Evolutionary conservation across 1,140 invertebrate genomes (phyloP).

Genomic region (Drosophila erecta): DNA sequence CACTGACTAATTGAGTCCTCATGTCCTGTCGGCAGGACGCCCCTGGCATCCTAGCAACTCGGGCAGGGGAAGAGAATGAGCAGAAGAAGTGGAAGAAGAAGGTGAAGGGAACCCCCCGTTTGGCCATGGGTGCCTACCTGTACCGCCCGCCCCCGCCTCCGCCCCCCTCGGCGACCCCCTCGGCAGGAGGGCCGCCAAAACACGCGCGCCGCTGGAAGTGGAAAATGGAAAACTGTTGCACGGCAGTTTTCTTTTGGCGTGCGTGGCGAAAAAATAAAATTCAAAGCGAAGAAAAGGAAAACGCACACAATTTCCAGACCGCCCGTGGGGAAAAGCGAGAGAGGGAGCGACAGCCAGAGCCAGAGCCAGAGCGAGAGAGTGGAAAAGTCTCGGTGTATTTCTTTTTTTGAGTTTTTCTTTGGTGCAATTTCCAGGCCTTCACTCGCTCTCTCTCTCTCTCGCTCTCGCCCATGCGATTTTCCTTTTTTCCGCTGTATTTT

Average conservation of each 20-base stretch:
- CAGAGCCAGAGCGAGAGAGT: conserved; percentile 7
- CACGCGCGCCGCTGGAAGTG: conserved; percentile 41
- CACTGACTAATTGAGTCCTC: conserved; percentile 51
- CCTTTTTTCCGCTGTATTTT: conserved; percentile 34
- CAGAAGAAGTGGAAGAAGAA: too few relatives aligned
- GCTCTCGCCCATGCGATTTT: conserved; percentile 53
- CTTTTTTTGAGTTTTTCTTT: conserved; percentile 49
- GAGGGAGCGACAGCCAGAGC: background rate
- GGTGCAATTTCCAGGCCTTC: conserved; percentile 41
- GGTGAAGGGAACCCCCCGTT: background rate
- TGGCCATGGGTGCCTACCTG: conserved; percentile 10
- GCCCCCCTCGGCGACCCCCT: conserved; percentile 10
- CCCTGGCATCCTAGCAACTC: background rate
- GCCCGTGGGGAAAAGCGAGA: conserved; percentile 41
- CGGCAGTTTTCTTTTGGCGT: conserved; percentile 38
- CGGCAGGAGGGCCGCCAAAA: conserved; percentile 16
- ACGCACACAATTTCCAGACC: conserved; percentile 52
- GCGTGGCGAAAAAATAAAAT: conserved; percentile 23
- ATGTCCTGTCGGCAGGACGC: conserved; percentile 47
- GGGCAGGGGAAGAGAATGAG: background rate
- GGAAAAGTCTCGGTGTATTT: conserved; percentile 25
- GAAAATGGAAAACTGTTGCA: conserved; percentile 42
- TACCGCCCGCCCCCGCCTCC: background rate
- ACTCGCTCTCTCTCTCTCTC: conserved; percentile 3
- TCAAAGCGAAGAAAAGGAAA: conserved; percentile 21